phyloP scores from a whole-genome alignment of 92 coral and sea anemone species.

The Montipora capitata region DNA sequence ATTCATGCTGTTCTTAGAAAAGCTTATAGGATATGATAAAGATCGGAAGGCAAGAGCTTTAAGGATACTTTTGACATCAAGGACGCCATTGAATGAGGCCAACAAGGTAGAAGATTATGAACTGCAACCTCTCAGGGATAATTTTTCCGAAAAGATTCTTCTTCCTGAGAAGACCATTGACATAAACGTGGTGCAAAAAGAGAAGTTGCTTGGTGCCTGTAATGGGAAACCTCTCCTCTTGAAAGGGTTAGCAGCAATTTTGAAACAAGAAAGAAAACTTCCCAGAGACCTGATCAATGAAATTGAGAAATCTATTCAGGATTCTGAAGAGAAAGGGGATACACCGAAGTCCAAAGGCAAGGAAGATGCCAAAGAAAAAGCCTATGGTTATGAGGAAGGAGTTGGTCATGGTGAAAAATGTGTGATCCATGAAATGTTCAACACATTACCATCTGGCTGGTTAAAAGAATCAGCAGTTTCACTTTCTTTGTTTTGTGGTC shows the following conservation, averaged over 20 bases:
- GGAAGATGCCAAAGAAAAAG: background rate
- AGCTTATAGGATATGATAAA: background rate
- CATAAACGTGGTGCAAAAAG: background rate
- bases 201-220: constrained; percentile 6
- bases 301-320: background rate
- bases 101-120: background rate
- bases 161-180: background rate
- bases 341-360: background rate
- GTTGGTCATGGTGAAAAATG: background rate
- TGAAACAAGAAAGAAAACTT: constrained; percentile 4
- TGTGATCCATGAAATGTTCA: constrained; percentile 65
- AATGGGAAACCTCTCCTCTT: constrained; percentile 11
- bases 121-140: background rate
- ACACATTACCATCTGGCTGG: constrained; percentile 47
- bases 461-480: constrained; percentile 71
- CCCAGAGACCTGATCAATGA: constrained; percentile 6
- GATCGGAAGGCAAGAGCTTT: background rate
- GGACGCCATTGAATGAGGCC: constrained; percentile 24
- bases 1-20: constrained; percentile 7
- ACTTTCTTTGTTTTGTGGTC: constrained; percentile 71
- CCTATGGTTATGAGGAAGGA: constrained; percentile 18
- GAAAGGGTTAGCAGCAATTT: constrained; percentile 17
- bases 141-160: constrained; percentile 20
- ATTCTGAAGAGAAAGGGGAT: background rate
- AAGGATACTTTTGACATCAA: constrained; percentile 69